These are phyloP conservation scores for Masticophis lateralis DNA, from an alignment of 2,797 vertebrate genomes.

Conservation along the genomic window DNA sequence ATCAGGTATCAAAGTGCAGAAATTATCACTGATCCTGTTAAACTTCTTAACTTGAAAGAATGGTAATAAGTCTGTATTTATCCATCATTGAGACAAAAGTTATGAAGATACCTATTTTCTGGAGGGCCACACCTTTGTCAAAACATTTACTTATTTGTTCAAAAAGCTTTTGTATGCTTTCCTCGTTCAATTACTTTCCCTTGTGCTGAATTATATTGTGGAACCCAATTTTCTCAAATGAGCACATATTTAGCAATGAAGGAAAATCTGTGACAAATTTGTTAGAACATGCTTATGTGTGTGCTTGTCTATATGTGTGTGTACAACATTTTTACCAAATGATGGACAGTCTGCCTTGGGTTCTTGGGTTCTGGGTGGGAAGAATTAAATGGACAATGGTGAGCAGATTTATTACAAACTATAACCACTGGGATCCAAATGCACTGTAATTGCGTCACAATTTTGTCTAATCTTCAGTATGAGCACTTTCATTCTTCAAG, in stretches of 20 bases:
- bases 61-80: not conserved
- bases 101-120: not conserved
- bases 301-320: not conserved
- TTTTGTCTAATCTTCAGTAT: not conserved
- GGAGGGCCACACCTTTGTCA: not conserved
- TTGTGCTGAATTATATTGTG: not conserved
- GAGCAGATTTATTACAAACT: not conserved
- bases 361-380: not conserved
- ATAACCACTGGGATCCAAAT: not conserved
- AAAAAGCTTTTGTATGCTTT: not conserved
- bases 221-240: not conserved
- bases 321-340: not conserved
- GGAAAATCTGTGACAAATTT: not conserved
- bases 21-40: not conserved
- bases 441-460: not conserved
- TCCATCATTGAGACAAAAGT: not conserved
- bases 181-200: not conserved
- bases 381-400: not conserved
- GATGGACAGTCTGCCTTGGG: not conserved
- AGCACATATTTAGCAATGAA: not conserved
- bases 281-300: not conserved
- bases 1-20: not conserved
- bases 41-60: not conserved
- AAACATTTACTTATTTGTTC: not conserved
- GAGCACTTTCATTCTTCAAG: no score